Percentiles rank a stretch among this genome's conserved stretches.
These are phyloP conservation scores for Lordiphosa collinella DNA, from an alignment of 1,140 invertebrate species.

Conservation along the genomic window DNA sequence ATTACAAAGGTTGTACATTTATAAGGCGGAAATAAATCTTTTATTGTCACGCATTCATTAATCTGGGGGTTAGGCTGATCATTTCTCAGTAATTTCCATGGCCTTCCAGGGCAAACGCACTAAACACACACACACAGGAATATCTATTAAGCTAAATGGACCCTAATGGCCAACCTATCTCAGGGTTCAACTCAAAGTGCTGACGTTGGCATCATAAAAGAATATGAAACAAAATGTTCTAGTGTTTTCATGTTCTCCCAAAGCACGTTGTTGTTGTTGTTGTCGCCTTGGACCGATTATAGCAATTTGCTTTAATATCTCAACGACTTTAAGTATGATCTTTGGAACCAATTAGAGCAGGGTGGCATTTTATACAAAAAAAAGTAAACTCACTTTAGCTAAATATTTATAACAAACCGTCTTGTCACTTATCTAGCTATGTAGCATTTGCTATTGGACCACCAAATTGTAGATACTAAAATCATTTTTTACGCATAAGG, in stretches of 20 bases:
- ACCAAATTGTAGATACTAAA: no score
- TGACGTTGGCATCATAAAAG: neutral
- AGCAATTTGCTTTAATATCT: conserved; percentile 45
- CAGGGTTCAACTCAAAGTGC: conserved; percentile 15
- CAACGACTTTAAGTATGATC: conserved; percentile 34
- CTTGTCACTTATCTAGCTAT: neutral
- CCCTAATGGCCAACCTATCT: neutral
- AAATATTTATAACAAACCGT: no score
- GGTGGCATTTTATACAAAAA: conserved; percentile 3
- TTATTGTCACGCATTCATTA: conserved; percentile 13
- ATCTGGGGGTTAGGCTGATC: conserved; percentile 19
- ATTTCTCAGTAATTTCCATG: conserved; percentile 38
- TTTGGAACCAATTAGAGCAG: conserved; percentile 50
- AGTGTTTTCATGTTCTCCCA: conserved; percentile 4
- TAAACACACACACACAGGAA: neutral
- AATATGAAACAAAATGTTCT: conserved; percentile 23
- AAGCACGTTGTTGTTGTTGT: neutral
- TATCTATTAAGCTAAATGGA: conserved; percentile 23
- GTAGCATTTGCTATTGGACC: no score
- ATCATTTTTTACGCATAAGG: no score
- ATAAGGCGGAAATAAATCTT: conserved; percentile 40
- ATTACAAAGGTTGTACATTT: conserved; percentile 29
- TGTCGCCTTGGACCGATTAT: conserved; percentile 10
- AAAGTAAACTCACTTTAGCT: no score
- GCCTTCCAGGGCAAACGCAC: conserved; percentile 23